A percentile compares a stretch with the other conserved stretches of the same genome.
Conservation (phyloP, 2,797 vertebrate genomes). For the Pteropus rufus region DNA sequence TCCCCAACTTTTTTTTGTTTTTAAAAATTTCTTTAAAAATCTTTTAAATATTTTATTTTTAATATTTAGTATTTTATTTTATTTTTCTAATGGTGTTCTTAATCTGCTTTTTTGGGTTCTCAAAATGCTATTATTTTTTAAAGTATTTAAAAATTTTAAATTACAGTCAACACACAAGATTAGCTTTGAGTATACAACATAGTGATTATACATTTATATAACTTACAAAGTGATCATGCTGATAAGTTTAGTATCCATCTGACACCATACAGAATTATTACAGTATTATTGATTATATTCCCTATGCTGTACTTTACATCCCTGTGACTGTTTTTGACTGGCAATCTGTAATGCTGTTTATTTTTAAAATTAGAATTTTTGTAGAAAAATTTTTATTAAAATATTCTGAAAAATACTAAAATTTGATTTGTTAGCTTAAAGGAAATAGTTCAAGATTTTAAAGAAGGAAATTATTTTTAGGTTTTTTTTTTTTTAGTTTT, state of each 20-base stretch:
- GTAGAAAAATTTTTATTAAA: neutral
- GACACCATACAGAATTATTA: neutral
- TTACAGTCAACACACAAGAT: neutral
- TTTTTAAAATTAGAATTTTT: constrained; percentile 16
- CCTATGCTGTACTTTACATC: neutral
- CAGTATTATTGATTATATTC: neutral
- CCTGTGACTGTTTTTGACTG: neutral
- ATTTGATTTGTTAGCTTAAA: constrained; percentile 13
- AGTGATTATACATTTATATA: neutral
- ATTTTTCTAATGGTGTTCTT: neutral
- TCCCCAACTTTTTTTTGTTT: neutral
- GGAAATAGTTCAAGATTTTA: neutral
- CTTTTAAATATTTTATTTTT: neutral
- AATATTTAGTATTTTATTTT: neutral
- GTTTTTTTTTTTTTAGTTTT: neutral
- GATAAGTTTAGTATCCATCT: neutral
- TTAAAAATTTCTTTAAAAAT: neutral
- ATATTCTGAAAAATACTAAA: neutral
- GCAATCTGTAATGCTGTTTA: neutral
- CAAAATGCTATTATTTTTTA: neutral
- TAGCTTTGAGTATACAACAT: neutral
- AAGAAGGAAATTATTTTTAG: neutral
- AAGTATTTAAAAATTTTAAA: neutral
- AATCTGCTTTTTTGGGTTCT: neutral
- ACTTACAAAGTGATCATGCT: neutral